Base-by-base conservation (phyloP, 2,888 invertebrate genomes). In the Agrochola lychnidis region DNA sequence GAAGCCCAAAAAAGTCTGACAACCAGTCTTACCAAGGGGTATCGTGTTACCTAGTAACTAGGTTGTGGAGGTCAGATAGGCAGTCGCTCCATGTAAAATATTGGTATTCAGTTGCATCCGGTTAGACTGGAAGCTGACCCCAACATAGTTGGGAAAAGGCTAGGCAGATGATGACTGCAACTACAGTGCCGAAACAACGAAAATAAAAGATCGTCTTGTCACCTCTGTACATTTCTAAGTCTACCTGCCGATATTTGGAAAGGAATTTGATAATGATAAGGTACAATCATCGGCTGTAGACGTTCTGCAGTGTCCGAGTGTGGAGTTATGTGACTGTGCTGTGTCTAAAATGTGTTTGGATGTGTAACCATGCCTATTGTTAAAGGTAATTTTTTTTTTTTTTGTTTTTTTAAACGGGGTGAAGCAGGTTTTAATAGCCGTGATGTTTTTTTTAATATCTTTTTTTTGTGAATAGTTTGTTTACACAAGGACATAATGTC, bases 181-280 rank as follows among this genome's bases (percentile, higher is more conserved):
- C 10, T n/a, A 12, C n/a, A 57, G 10, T 45, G 16, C 12, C 1
- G 1, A 42, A 22, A 40, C 6, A 16, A n/a, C 22, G 4, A 56
- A 40, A 61, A 61, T 61, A 6, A n/a, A 14, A 30, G 30, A 51
- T 0, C 19, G 0, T 25, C 2, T 62, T 68, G 70, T 10, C 82
- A 56, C 4, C 16, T 88, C 88, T 86, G 74, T 7, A n/a, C 2
- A 61, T 80, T 78, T 5, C 0, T 57, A 70, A 30, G 36, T 73
- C 88, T 86, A 22, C 4, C 1, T 40, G 68, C 76, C 85, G 78
- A 88, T 87, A 78, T 80, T 81, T 61, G 61, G 64, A 78, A 83
- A 83, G 82, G 83, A 81, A 83, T 85, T 51, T 66, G 88, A 88
- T 86, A 84, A 73, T 62, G 86, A 88, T 87, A 88, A 79, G 73